Percentiles rank a stretch among this genome's conserved stretches.
Conservation (phyloP, 2,797 vertebrate species). For the Argya squamiceps region DNA sequence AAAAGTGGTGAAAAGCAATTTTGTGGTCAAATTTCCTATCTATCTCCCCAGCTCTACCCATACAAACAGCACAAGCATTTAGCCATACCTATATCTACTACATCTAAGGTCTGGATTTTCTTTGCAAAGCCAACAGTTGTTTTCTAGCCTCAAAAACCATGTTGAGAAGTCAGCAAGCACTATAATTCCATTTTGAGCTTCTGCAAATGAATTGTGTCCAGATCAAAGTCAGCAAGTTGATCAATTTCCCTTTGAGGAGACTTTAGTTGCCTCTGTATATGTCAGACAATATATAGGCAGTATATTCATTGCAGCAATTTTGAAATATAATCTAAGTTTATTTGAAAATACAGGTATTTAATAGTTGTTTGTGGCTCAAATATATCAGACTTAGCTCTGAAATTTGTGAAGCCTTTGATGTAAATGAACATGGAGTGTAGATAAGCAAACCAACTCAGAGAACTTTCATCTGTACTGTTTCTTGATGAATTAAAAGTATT, state of each 20-base stretch:
- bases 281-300: neutral
- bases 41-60: neutral
- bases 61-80: neutral
- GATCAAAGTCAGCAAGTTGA: conserved; percentile 17
- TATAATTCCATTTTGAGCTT: conserved; percentile 46
- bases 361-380: conserved; percentile 40
- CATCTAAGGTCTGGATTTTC: neutral
- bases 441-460: neutral
- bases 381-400: conserved; percentile 6
- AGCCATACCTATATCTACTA: neutral
- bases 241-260: conserved; percentile 28
- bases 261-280: conserved; percentile 34
- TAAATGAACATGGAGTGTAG: conserved; percentile 7
- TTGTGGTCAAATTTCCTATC: neutral
- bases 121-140: neutral
- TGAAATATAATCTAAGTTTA: conserved; percentile 53
- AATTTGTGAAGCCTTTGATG: conserved; percentile 45
- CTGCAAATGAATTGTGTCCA: conserved; percentile 20
- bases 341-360: conserved; percentile 29
- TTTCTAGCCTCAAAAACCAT: neutral
- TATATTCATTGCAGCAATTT: conserved; percentile 48
- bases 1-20: neutral
- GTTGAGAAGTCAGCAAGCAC: conserved; percentile 20
- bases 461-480: conserved; percentile 26
- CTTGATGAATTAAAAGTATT: conserved; percentile 32